Evolutionary conservation across 2,113 vertebrate genomes (phyloP), one percentile per base, ranked within the genome.

Genomic region (Xiphorhynchus elegans): DNA sequence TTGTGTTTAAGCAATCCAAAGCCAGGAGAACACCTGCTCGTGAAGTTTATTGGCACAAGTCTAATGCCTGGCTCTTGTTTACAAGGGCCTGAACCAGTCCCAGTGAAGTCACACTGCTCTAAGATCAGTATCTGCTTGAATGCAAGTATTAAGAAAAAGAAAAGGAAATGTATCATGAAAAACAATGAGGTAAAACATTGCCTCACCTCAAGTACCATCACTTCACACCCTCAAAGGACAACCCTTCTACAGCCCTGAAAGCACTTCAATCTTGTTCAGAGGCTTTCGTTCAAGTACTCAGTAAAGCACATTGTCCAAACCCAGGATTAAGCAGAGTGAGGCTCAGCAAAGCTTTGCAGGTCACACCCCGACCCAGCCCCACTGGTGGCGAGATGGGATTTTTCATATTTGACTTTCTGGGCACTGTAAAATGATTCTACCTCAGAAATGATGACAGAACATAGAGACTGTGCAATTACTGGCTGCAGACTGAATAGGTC

Each of bases 91-190:
- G 87, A 93, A 63, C 60, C 85, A 93, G 53, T 37, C 64, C 59
- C 83, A 84, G 63, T 37, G 55, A 72, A 49, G 81, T 86, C 68
- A 9, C 60, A 17, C 16, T 47, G 81, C 78, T 79, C 58, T 11
- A 16, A 88, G 55, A 72, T 78, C 72, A 46, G 47, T 39, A 82
- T 53, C 77, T 60, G 58, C 53, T 47, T 17, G 2, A 63, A 29
- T 39, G 37, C 76, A 81, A 70, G 35, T 2, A 26, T n/a, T 64
- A 2, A 28, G 60, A 62, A 59, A 62, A 14, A 14, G 33, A 26
- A 23, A 46, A 50, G 63, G 84, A 96, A 95, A 93, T 53, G 74
- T 72, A 46, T 87, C 23, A 58, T 60, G 92, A 93, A 89, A 96
- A 97, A 55, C 56, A 74, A 53, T 1, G 88, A 94, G 83, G 83